Conservation (phyloP, 2,888 invertebrate species). For the Liodrosophila aerea region DNA sequence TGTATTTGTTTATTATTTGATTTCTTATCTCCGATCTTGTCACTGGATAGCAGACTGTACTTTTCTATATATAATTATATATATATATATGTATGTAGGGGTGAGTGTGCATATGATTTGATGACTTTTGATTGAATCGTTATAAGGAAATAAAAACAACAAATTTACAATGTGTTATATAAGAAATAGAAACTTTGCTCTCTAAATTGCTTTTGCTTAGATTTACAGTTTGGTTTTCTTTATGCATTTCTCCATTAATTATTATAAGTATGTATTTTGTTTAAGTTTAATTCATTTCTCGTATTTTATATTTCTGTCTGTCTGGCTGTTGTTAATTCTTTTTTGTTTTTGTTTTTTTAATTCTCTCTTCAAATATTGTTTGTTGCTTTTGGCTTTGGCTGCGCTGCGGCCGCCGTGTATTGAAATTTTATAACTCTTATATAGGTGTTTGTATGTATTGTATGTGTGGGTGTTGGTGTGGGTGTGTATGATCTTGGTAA, state of each 20-base stretch:
- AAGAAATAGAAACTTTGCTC: constrained; percentile 47
- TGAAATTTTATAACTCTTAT: constrained; percentile 30
- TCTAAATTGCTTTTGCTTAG: constrained; percentile 52
- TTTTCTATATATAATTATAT: constrained; percentile 10
- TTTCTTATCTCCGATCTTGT: constrained; percentile 23
- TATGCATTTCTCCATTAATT: constrained; percentile 30
- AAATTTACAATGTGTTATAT: constrained; percentile 48
- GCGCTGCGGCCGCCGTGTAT: constrained; percentile 48
- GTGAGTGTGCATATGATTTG: constrained; percentile 8
- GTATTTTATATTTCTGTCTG: constrained; percentile 13
- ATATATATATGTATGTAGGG: constrained; percentile 4
- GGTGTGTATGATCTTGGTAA: constrained; percentile 56
- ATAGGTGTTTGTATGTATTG: constrained; percentile 31
- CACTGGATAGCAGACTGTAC: constrained; percentile 45
- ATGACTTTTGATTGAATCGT: constrained; percentile 23
- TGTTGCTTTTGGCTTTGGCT: constrained; percentile 73
- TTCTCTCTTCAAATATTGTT: constrained; percentile 40
- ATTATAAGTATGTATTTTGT: constrained; percentile 45
- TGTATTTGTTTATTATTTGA: constrained; percentile 3
- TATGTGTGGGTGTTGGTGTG: constrained; percentile 17
- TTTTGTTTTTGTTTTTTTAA: constrained; percentile 42
- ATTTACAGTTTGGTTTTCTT: constrained; percentile 49
- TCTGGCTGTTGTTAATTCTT: constrained; percentile 22
- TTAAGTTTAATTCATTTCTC: constrained; percentile 12
- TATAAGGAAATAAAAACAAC: constrained; percentile 27